Base-by-base conservation (phyloP, 37 sponge, comb jelly and placozoan species). In the Haliclona indistincta region DNA sequence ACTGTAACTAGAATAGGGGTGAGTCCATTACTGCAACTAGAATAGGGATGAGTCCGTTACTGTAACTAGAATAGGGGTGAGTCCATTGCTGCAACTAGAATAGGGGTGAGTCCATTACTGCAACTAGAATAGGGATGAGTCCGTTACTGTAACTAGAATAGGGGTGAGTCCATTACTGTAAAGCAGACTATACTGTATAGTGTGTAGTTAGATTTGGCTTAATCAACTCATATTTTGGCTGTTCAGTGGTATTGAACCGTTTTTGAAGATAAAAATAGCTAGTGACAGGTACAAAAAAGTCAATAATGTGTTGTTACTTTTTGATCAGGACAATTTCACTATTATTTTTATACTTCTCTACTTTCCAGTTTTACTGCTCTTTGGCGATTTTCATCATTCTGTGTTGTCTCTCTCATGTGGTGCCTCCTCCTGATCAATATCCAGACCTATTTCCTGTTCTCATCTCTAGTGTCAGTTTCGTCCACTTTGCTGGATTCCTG, bases 391-490 rank as follows among this genome's bases (percentile, higher is more conserved):
- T 62, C 23, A 8, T 74, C 30, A 32, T 22, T 3, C 37, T 89
- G 29, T 88, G 86, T 70, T 1, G 44, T 2, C 45, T 56, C 36
- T 75, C 79, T 40, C 86, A 86, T 56, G 38, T 82, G 10, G 49
- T 92, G 29, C 30, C 77, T 2, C 88, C 99, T 3, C 95, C 95
- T 30, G 54, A 55, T 13, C 43, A 68, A 33, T 77, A 74, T 35
- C 99, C 99, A 1, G 84, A 95, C 63, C 66, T 98, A 53, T 92
- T 86, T 42, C 93, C 95, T 22, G 85, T 94, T 8, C 81, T 95
- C 36, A 95, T 85, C 55, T 85, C 99, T 3, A 51, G 63, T 13
- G 67, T 70, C 44, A 95, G 88, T 13, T 95, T 85, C 47, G 26
- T 74, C 25, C 88, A 82, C 43, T 92, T 98, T 64, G 54, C 67